Evolutionary conservation across 1,140 invertebrate genomes (phyloP), one percentile per base, ranked within the genome.

Genomic region (Palaemon carinicauda): DNA sequence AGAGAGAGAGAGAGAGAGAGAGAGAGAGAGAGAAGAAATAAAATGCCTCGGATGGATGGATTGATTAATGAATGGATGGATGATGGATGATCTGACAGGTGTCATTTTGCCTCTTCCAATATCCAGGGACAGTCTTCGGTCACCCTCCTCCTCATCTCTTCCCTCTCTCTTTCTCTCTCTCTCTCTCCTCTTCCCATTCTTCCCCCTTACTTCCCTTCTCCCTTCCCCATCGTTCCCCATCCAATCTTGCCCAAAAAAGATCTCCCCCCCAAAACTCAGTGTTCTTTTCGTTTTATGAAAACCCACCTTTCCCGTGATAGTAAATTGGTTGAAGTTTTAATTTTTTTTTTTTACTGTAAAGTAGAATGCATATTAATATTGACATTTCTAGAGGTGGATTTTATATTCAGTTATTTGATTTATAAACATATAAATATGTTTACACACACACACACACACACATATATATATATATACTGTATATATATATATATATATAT

Each of bases 71-170:
- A 50, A 54, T 73, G 60, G 77, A 80, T 86, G 84, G 84, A 86
- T 86, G 84, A 86, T 86, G 84, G 69, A 86, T 86, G 84, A 86
- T 54, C 77, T 80, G 84, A 86, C 80, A 82, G 85, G 80, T 81
- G 79, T 75, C 73, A 77, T 80, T 41, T 41, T 69, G 65, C 69
- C 79, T 69, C 69, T 53, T 87, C 80, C 80, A 81, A 87, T 82
- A 87, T 87, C 80, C 80, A 41, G 31, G 77, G 65, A 77, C 78
- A 53, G 56, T 80, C 83, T 79, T 75, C 81, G 75, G 74, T 74
- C 82, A 65, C 75, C 75, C 53, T 51, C 52, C 60, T 27, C 33
- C 17, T 60, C 5, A 31, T 15, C 15, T 50, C 54, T 29, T 24
- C n/a, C 52, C 60, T 27, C 27, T 29, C n/a, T 54, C 79, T 19